Base-by-base conservation (phyloP, 2,113 vertebrate genomes). In the Peromyscus leucopus region DNA sequence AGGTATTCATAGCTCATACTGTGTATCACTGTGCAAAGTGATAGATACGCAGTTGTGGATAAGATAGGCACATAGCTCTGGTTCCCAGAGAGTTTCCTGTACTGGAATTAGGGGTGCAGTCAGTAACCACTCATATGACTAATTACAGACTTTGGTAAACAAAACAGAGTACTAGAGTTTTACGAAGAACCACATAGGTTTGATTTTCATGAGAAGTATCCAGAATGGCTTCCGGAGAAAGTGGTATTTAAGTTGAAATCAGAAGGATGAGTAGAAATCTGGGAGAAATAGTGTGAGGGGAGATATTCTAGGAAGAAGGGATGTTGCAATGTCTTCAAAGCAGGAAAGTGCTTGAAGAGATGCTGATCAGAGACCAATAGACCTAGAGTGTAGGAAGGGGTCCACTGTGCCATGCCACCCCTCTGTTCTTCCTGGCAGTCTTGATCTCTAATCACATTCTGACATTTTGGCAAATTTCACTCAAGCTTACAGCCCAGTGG, bases 191-290 rank as follows among this genome's bases (percentile, higher is more conserved):
- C n/a, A 13, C 28, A 6, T 71, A 57, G 75, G 79, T 93, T 91
- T 94, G 36, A 83, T 39, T 86, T 87, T 93, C 87, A 19, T 93
- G 84, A 67, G 10, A 31, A 4, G 5, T 83, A 22, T 90, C 22
- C 76, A 94, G 85, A 63, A 15, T 86, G 8, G 31, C 61, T 96
- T 16, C 76, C 1, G 4, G 51, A 82, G 90, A 96, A 86, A 74
- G 5, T 61, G 28, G 21, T 39, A 71, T 48, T 83, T 96, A 94
- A 95, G 48, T 87, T 83, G 91, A 85, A 57, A 31, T 78, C 24
- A 86, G 82, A 90, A 91, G 69, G 48, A 51, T 78, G 36, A 83
- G 11, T 87, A 83, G 78, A 72, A 48, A 22, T 96, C 51, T n/a
- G 48, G 59, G 65, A 91, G 61, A 93, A 69, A 69, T 16, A 85